phyloP scores from a whole-genome alignment of 2,797 vertebrate genomes.

The Synanceia verrucosa region DNA sequence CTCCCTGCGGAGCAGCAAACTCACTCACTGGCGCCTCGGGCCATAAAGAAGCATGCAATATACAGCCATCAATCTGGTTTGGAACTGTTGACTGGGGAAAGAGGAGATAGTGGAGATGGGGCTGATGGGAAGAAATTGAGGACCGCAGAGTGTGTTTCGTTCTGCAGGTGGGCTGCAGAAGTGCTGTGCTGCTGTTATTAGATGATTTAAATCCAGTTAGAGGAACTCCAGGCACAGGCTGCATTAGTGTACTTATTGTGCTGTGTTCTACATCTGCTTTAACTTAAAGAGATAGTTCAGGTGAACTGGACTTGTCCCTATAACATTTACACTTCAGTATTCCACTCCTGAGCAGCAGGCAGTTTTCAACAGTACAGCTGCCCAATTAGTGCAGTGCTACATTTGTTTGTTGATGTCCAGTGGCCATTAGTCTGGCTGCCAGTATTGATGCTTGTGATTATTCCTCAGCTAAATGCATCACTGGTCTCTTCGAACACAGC shows the following conservation, averaged over 20 bases:
- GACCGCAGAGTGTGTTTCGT: not conserved
- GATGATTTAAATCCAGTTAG: constrained; percentile 8
- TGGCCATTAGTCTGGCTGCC: constrained; percentile 53
- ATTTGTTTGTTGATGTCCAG: constrained; percentile 58
- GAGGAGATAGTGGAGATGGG: constrained; percentile 9
- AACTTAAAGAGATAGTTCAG: not conserved
- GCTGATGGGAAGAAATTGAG: constrained; percentile 27
- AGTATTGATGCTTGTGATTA: constrained; percentile 67
- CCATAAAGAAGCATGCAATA: constrained; percentile 62
- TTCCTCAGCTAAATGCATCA: constrained; percentile 61
- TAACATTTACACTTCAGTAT: constrained; percentile 7
- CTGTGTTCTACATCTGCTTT: not conserved
- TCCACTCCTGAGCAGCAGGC: constrained; percentile 2
- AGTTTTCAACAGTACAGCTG: constrained; percentile 18
- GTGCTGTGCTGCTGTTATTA: not conserved
- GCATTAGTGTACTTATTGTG: too few relatives aligned
- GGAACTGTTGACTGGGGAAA: constrained; percentile 47
- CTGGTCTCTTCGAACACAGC: constrained; percentile 52
- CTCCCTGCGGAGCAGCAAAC: constrained; percentile 48
- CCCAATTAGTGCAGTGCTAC: constrained; percentile 51
- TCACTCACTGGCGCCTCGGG: constrained; percentile 50
- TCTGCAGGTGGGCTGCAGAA: constrained; percentile 4
- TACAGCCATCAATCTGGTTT: constrained; percentile 63
- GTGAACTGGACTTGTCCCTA: not conserved
- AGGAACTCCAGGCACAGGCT: not conserved